These are phyloP conservation scores for Urocitellus parryii DNA, from an alignment of 2,113 vertebrate species.

Conservation along the genomic window DNA sequence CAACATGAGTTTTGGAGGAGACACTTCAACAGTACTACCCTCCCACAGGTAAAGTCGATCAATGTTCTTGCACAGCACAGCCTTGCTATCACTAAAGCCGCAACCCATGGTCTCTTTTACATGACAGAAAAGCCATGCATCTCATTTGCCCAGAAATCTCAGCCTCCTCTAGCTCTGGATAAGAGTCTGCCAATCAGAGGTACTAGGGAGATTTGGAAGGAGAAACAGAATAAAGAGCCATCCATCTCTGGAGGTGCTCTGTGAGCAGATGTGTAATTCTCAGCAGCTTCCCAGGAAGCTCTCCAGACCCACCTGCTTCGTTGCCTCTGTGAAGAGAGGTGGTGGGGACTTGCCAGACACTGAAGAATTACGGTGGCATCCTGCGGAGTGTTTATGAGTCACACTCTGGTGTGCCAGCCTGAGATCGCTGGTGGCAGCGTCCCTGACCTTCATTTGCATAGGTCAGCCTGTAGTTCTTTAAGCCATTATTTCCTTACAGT, in stretches of 20 bases:
- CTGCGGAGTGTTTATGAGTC: not conserved
- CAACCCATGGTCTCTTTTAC: not conserved
- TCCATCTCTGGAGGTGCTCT: not conserved
- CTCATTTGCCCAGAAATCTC: not conserved
- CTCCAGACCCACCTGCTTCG: not conserved
- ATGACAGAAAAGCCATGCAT: not conserved
- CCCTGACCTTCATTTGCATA: too few species aligned
- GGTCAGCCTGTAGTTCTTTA: not conserved
- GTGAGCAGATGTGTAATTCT: not conserved
- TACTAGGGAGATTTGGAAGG: not conserved
- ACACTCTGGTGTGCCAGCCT: not conserved
- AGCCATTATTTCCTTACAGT: not conserved
- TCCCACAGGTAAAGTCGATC: not conserved
- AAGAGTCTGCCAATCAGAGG: not conserved
- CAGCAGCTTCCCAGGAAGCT: not conserved
- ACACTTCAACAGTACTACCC: too few species aligned
- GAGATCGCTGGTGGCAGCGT: not conserved
- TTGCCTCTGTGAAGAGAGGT: not conserved
- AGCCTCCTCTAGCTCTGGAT: not conserved
- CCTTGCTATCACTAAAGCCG: not conserved
- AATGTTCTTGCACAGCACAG: too few species aligned
- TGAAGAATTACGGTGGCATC: not conserved
- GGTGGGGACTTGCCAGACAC: not conserved
- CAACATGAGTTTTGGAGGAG: not conserved
- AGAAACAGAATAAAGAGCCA: not conserved